Base-by-base conservation (phyloP, 2,888 invertebrate species). In the Metellina segmentata region DNA sequence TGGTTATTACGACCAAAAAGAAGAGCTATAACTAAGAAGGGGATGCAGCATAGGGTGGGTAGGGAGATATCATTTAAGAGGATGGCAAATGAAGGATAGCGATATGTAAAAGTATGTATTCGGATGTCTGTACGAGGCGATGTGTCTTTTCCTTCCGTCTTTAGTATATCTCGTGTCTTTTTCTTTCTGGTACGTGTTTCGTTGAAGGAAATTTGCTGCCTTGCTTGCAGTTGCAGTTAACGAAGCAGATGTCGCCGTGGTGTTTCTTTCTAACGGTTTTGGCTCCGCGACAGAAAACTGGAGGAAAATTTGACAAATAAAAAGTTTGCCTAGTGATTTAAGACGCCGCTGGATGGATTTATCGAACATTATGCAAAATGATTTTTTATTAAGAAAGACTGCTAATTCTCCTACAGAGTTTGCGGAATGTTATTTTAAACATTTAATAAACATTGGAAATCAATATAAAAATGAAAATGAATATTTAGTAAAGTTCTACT, bases 51-150 rank as follows among this genome's bases (percentile, higher is more conserved):
- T 16, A 20, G 70, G 19, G 20, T 11, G 49, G 20, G 34, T 61
- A 11, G 11, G 79, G 81, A 72, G 48, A 81, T 74, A 81, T 81
- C 88, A 88, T 81, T 88, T 88, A 88, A 88, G 88, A n/a, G 51
- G 61, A 81, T 49, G 19, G 69, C 16, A 70, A 53, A 81, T 69
- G 78, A 52, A 19, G 49, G 75, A 75, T 53, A 52, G 61, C 72
- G 81, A 61, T 74, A 74, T 79, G 72, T 79, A 87, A 87, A 87
- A 70, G 83, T 16, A 53, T 53, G 74, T 74, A 83, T 74, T 72
- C 19, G 13, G 52, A 85, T 49, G 77, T 77, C 49, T 85, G 52
- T 77, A 49, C 61, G 77, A 77, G 53, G 51, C 49, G 75, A 87
- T 81, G 51, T 79, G 79, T 87, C 72, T 72, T n/a, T 81, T 52